Evolutionary conservation across 64 coral and sea anemone species (phyloP).

Genomic region (Astreopora myriophthalma): DNA sequence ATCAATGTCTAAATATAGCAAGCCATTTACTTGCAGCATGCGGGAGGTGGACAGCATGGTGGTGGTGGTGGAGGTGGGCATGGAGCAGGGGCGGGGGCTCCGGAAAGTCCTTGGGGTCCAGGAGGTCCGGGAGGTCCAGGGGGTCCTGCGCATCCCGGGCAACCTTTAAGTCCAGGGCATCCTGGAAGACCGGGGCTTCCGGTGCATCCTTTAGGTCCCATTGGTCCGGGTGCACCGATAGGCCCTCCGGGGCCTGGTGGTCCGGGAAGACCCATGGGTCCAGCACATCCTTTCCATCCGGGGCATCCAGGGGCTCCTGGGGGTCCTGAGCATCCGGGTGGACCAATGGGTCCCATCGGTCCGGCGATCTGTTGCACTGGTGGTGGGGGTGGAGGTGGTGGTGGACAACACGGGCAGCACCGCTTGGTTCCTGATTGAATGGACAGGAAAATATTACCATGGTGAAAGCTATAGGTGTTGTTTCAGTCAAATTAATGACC

Average conservation of each 20-base stretch:
- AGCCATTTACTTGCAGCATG: conserved; percentile 21
- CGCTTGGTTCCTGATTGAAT: not conserved
- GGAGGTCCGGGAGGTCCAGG: conserved; percentile 75
- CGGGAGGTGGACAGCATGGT: conserved; percentile 37
- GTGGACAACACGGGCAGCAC: conserved; percentile 43
- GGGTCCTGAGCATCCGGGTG: conserved; percentile 26
- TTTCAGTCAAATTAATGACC: too few relatives aligned
- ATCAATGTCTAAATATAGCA: not conserved
- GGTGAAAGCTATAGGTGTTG: too few relatives aligned
- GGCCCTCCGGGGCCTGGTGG: conserved; percentile 41
- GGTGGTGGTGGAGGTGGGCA: conserved; percentile 81
- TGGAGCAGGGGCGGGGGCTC: conserved; percentile 79
- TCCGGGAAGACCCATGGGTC: conserved; percentile 58
- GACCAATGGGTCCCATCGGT: conserved; percentile 35
- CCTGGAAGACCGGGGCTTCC: conserved; percentile 80
- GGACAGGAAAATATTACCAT: not conserved
- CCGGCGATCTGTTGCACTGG: conserved; percentile 19
- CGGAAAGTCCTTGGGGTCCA: conserved; percentile 73
- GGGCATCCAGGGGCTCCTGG: conserved; percentile 33
- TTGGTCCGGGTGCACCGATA: conserved; percentile 60
- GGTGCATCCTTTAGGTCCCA: conserved; percentile 72
- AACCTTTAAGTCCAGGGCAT: conserved; percentile 83
- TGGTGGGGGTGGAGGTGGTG: conserved; percentile 31
- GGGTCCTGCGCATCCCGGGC: conserved; percentile 70
- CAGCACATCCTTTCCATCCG: conserved; percentile 36